Conservation (phyloP, 2,797 vertebrate genomes). For the Glossophaga mutica region DNA sequence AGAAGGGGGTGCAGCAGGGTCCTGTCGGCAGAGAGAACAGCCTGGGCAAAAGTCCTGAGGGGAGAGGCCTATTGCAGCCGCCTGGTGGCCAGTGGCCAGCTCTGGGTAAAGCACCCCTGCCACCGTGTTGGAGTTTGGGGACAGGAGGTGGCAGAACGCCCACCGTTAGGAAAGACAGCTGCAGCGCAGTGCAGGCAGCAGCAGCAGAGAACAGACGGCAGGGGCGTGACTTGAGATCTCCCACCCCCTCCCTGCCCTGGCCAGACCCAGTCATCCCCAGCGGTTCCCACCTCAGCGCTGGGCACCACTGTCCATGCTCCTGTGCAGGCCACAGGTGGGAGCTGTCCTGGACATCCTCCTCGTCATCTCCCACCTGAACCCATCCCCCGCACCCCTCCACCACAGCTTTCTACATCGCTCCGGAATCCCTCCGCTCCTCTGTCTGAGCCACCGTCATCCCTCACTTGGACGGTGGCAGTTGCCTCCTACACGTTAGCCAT, state of each 20-base stretch:
- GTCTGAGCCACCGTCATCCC: background rate
- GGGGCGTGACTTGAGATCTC: background rate
- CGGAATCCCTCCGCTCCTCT: background rate
- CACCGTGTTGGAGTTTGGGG: background rate
- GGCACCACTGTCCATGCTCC: background rate
- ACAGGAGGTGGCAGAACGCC: background rate
- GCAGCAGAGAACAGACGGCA: background rate
- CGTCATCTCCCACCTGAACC: too few species aligned
- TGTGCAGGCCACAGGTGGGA: background rate
- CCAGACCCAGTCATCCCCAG: background rate
- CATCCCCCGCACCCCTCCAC: too few species aligned
- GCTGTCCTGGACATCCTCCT: background rate
- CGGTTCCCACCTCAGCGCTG: background rate
- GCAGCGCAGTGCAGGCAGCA: background rate
- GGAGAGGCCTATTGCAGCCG: background rate
- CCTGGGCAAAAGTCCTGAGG: background rate
- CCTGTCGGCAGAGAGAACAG: background rate
- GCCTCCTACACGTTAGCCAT: background rate
- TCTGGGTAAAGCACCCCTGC: background rate
- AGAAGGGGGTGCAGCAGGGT: background rate
- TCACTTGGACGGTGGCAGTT: background rate
- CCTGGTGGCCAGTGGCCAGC: background rate
- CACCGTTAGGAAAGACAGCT: accelerated
- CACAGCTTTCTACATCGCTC: background rate
- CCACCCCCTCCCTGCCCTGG: background rate